phyloP scores from a whole-genome alignment of 2,797 vertebrate species.

The Xerus rutilus region DNA sequence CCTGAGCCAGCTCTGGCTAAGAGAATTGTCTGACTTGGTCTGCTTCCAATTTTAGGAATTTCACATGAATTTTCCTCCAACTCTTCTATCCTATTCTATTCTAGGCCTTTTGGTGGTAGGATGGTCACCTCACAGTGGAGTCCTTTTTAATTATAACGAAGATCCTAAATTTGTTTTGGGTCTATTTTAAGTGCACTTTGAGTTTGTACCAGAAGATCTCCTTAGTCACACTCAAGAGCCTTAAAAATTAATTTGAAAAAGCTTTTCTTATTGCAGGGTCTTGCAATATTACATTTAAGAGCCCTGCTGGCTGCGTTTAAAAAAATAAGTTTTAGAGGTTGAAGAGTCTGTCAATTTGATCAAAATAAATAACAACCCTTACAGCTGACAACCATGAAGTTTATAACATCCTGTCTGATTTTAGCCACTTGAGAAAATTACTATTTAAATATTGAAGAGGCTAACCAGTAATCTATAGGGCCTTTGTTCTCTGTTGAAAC shows the following conservation, averaged over 20 bases:
- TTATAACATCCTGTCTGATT: conserved; percentile 14
- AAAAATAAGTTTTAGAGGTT: neutral
- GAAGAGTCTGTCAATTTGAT: neutral
- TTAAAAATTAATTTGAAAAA: conserved; percentile 29
- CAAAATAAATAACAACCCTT: neutral
- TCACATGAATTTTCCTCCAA: neutral
- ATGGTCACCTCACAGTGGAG: neutral
- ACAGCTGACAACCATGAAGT: neutral
- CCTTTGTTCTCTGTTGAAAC: conserved; percentile 7
- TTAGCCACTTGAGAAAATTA: conserved; percentile 35
- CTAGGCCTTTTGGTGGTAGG: neutral
- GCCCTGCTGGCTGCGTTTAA: conserved; percentile 4
- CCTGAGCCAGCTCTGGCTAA: neutral
- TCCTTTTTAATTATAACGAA: neutral
- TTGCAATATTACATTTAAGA: neutral
- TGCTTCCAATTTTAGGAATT: neutral
- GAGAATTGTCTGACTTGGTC: neutral
- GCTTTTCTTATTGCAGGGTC: neutral
- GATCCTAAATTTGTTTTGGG: conserved; percentile 41
- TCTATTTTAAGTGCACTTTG: conserved; percentile 33
- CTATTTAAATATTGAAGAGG: conserved; percentile 28
- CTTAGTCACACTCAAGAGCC: neutral
- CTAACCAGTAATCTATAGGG: conserved; percentile 12
- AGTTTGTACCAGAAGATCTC: conserved; percentile 11
- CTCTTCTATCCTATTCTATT: neutral